These are phyloP conservation scores for Chirona hameri DNA, from an alignment of 2,888 invertebrate genomes.

Conservation along the genomic window DNA sequence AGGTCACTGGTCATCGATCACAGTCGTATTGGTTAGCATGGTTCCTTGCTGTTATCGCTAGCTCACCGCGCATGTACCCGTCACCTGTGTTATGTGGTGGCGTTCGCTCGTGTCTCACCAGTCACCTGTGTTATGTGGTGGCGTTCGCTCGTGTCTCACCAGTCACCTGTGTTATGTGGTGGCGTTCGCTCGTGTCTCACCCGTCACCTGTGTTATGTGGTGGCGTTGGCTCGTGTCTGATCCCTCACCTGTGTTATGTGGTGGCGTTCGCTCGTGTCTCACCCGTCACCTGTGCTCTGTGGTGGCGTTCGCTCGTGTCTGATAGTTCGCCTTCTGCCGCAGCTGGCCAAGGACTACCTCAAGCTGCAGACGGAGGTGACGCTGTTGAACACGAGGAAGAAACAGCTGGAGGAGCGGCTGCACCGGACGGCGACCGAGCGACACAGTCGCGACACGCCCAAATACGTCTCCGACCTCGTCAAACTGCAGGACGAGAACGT, in stretches of 20 bases:
- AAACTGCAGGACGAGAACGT: constrained; percentile 69
- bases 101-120: background rate
- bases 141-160: background rate
- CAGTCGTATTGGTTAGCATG: no score
- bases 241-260: no score
- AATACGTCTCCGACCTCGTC: constrained; percentile 61
- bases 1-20: no score
- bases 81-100: background rate
- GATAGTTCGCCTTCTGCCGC: constrained; percentile 41
- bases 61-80: no score
- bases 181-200: background rate
- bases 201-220: no score
- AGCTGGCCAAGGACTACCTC: constrained; percentile 81
- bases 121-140: no score
- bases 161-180: no score
- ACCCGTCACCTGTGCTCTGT: background rate
- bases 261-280: no score
- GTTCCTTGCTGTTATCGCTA: no score
- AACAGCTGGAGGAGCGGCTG: constrained; percentile 66
- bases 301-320: background rate
- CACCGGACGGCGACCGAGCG: constrained; percentile 49
- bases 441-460: constrained; percentile 44
- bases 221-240: background rate
- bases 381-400: constrained; percentile 59
- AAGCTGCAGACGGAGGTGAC: constrained; percentile 77